These are phyloP conservation scores for Eilema griseolum DNA, from an alignment of 2,888 invertebrate species.

Conservation along the genomic window DNA sequence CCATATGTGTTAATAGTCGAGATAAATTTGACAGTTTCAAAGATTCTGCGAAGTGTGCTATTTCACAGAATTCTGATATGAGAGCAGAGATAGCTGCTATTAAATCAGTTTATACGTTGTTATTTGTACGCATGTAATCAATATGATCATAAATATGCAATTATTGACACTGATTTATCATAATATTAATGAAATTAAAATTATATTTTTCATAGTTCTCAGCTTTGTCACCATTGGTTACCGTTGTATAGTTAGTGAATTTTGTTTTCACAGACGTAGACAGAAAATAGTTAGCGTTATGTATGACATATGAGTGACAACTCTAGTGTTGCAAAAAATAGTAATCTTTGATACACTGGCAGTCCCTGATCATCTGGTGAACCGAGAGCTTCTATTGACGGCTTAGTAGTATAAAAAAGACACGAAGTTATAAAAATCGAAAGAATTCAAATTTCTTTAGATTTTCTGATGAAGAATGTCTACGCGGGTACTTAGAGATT, in stretches of 20 bases:
- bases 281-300: too few relatives aligned
- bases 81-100: not conserved
- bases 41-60: not conserved
- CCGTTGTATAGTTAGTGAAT: not conserved
- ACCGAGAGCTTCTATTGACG: not conserved
- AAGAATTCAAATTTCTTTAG: too few relatives aligned
- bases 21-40: not conserved
- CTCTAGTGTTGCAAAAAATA: not conserved
- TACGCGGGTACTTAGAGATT: too few relatives aligned
- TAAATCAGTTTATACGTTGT: too few relatives aligned
- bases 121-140: too few relatives aligned
- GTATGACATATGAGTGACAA: not conserved
- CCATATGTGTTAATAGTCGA: not conserved
- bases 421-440: too few relatives aligned
- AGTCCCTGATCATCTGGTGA: not conserved
- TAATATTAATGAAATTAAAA: not conserved
- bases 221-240: too few relatives aligned
- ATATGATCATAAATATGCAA: not conserved
- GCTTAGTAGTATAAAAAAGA: not conserved
- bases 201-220: too few relatives aligned
- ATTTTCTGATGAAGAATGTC: too few relatives aligned
- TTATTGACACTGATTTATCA: not conserved
- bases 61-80: not conserved
- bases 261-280: not conserved
- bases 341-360: not conserved